Evolutionary conservation across 2,113 vertebrate species (phyloP), one percentile per base, ranked within the genome.

Genomic region (Notarius lentiginosus): DNA sequence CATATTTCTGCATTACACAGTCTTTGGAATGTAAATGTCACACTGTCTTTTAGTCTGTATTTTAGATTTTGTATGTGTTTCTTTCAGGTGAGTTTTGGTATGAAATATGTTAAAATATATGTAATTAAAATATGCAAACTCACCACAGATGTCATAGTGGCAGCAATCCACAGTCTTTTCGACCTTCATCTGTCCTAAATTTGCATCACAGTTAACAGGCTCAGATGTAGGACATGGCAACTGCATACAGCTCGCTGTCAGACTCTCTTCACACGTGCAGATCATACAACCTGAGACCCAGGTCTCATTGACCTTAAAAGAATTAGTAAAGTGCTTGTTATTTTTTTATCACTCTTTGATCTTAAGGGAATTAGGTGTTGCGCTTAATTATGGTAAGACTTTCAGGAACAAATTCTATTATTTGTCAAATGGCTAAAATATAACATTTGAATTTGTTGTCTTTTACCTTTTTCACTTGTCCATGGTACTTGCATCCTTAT

Each of bases 251-350:
- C 0, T 18, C 10, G 88, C 20, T 24, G 79, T 84, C 41, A 87
- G 34, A 5, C 24, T 80, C 47, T 87, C 85, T 2, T 89, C 85
- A 88, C 93, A 94, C 15, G 10, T 88, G 72, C 91, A 94, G 15
- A 41, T n/a, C 0, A 90, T 8, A 87, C 93, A 93, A 63, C 30
- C 89, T 0, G 85, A 66, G 17, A 0, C 83, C 93, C 92, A 94
- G n/a, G 63, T 88, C 5, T 58, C 24, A 20, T 90, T 90, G 65
- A 85, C 68, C 93, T 94, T 83, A n/a, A 49, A 60, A 49, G 0
- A 34, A 47, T 34, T 3, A 66, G 49, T 47, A 27, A 41, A 10
- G 22, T 86, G 60, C 2, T 18, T 11, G 2, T 66, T 68, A 53
- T 14, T 7, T 7, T 20, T 5, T 60, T 60, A 10, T 63, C 22